These are phyloP conservation scores for Drosophila diplacantha DNA, from an alignment of 2,888 invertebrate species.

Conservation along the genomic window DNA sequence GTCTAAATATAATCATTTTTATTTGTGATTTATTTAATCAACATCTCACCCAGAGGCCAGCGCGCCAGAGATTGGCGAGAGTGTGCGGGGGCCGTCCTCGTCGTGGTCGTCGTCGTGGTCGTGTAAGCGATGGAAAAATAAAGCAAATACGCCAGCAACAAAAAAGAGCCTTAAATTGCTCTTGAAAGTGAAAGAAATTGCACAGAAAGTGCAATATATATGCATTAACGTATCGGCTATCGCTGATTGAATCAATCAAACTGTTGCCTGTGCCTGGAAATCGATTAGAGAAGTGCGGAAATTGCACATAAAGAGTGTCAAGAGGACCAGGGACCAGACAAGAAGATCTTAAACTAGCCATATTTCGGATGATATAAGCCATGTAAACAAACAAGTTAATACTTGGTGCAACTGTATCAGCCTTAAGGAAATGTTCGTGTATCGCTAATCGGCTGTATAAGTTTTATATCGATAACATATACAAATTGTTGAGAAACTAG, in stretches of 20 bases:
- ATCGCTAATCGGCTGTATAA: neutral
- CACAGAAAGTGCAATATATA: constrained; percentile 23
- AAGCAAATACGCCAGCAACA: constrained; percentile 2
- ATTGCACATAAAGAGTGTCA: constrained; percentile 1
- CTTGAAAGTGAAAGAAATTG: constrained; percentile 48
- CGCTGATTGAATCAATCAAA: constrained; percentile 14
- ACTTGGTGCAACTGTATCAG: no score
- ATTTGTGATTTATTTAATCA: constrained; percentile 50
- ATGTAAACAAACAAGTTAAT: neutral
- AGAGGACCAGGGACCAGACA: neutral
- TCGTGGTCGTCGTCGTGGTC: neutral
- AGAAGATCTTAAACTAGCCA: neutral
- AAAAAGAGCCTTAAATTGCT: constrained; percentile 41
- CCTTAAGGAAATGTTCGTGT: no score
- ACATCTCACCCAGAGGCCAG: constrained; percentile 31
- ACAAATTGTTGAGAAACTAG: no score
- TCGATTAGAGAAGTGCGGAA: constrained; percentile 14
- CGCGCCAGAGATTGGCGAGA: constrained; percentile 9
- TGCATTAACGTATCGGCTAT: constrained; percentile 16
- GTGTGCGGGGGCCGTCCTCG: constrained; percentile 20
- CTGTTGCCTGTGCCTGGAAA: constrained; percentile 8
- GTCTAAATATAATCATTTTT: constrained; percentile 48
- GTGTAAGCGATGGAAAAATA: constrained; percentile 19
- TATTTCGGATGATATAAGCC: neutral
- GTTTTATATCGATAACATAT: neutral